Evolutionary conservation across 2,888 invertebrate species (phyloP), one percentile per base, ranked within the genome.

Genomic region (Ochropleura leucogaster): DNA sequence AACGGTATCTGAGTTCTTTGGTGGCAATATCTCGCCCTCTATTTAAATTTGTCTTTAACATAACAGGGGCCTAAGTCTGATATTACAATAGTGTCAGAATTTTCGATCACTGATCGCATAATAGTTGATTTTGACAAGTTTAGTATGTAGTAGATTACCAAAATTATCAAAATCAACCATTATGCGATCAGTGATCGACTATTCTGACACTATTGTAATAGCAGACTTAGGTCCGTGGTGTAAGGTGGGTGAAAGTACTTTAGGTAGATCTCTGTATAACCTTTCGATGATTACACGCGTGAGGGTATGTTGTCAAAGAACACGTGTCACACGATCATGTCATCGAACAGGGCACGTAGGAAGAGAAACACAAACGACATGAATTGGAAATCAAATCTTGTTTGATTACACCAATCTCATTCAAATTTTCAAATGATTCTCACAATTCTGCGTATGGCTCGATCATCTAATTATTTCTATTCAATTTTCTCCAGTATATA

Each of bases 341-440:
- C 40, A 69, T 20, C 46, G 55, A 69, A 44, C 53, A 40, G 30
- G 55, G 75, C 55, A 44, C 68, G 67, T 44, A 64, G 44, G 30
- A 46, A 7, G 7, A 47, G 20, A 14, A 59, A 53, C 46, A 57
- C 77, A 77, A 70, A 73, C 82, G 74, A 64, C 6, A 44, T 44
- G 47, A 69, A 83, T 82, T 77, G 85, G 57, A 64, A 85, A 85
- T 85, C 55, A 53, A 70, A 72, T 72, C 8, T 62, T 70, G 66
- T 84, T 80, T 84, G 67, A 40, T 51, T 40, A n/a, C 63, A 16
- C 65, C 68, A 76, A 72, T 80, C 59, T 76, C 66, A 76, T 65
- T 68, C 18, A n/a, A 4, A 18, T 42, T 12, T 57, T 60, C 65
- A 60, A 53, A 60, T 70, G 44, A 40, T 53, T 12, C 4, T 16